Conservation (phyloP, 2,888 invertebrate genomes). For the Tribolium freemani region DNA sequence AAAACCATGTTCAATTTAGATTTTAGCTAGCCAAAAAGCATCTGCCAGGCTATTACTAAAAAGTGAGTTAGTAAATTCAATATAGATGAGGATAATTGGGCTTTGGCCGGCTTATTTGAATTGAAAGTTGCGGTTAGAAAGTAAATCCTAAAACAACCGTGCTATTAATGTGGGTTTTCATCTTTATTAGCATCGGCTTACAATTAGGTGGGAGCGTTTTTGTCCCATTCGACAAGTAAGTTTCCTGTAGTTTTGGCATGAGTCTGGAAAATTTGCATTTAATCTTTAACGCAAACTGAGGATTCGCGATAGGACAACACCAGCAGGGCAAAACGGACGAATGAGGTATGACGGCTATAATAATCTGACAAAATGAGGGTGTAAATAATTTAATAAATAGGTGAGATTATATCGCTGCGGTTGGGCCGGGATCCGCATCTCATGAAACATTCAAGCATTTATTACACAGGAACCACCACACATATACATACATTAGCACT, state of each 20-base stretch:
- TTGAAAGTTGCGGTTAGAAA: neutral
- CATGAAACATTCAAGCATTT: conserved; percentile 51
- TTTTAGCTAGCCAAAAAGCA: no score
- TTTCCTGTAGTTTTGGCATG: neutral
- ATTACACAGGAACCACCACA: conserved; percentile 45
- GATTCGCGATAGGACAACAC: conserved; percentile 10
- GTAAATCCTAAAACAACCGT: neutral
- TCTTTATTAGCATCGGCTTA: neutral
- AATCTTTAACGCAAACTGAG: conserved; percentile 31
- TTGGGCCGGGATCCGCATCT: conserved; percentile 42
- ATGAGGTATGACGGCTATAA: conserved; percentile 44
- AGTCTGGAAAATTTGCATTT: conserved; percentile 18
- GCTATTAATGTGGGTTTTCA: neutral
- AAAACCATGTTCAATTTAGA: no score
- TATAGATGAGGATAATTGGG: no score
- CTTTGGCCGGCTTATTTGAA: neutral
- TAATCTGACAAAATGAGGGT: conserved; percentile 51
- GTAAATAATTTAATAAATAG: conserved; percentile 54
- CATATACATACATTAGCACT: conserved; percentile 50
- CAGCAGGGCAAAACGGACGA: conserved; percentile 22
- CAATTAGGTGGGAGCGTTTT: neutral
- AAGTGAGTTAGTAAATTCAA: no score
- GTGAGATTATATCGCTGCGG: conserved; percentile 48
- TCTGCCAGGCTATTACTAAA: no score
- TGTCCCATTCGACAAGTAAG: no score